Percentiles rank a stretch among this genome's conserved stretches.
Evolutionary conservation across 2,797 vertebrate genomes (phyloP).

Genomic region (Gallinago stenura): DNA sequence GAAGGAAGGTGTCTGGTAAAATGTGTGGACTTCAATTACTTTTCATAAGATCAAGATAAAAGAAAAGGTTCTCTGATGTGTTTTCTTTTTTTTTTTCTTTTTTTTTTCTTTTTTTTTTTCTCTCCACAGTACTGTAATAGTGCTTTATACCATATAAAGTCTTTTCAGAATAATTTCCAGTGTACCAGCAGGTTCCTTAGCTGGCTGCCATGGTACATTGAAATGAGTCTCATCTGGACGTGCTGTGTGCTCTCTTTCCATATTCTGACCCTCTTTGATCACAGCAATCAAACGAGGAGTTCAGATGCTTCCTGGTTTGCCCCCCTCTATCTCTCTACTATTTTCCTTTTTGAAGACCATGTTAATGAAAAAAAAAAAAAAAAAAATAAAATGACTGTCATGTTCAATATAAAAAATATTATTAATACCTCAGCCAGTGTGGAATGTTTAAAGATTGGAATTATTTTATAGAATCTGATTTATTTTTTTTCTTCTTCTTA

Average conservation of each 20-base stretch:
- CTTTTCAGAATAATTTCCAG: constrained; percentile 13
- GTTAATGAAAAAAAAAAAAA: background rate
- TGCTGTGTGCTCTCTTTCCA: constrained; percentile 44
- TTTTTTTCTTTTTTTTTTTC: too few relatives aligned
- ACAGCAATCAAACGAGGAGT: background rate
- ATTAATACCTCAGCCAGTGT: background rate
- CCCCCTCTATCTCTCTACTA: background rate
- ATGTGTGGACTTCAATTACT: background rate
- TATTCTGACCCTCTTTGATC: constrained; percentile 49
- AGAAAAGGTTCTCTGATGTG: background rate
- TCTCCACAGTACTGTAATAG: background rate
- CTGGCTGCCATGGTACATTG: background rate
- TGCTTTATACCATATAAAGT: background rate
- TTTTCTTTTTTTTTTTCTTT: background rate
- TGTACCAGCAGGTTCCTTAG: constrained; percentile 7
- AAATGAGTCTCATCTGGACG: constrained; percentile 31
- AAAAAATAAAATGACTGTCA: background rate
- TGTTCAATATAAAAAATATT: background rate
- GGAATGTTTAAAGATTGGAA: background rate
- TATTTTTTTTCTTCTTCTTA: background rate
- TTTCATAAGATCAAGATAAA: background rate
- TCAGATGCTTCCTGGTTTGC: constrained; percentile 15
- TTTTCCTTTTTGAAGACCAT: constrained; percentile 25
- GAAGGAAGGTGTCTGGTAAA: background rate
- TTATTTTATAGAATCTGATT: background rate